phyloP scores from a whole-genome alignment of 2,888 invertebrate genomes.

The Melipona bicolor region DNA sequence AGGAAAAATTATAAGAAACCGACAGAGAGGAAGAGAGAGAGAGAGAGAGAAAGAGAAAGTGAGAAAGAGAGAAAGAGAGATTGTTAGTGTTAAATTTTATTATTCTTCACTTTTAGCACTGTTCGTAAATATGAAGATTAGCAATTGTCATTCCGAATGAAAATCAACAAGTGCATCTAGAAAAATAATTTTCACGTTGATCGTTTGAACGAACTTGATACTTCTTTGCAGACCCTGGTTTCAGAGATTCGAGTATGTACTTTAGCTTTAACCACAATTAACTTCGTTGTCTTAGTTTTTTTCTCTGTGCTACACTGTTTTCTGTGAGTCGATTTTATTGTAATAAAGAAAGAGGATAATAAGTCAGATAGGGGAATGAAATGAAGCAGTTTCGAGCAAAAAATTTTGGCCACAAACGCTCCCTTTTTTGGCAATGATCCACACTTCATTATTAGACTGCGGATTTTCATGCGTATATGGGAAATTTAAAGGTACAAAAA shows the following conservation, averaged over 20 bases:
- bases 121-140: slow-evolving; percentile 20
- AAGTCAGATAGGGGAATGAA: background rate
- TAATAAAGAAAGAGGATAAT: background rate
- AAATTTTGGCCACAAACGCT: background rate
- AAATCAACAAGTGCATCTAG: background rate
- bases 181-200: slow-evolving; percentile 14
- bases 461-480: too few species aligned
- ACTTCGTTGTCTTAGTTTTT: slow-evolving; percentile 10
- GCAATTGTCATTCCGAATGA: slow-evolving; percentile 10
- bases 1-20: slow-evolving; percentile 12
- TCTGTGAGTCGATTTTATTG: too few species aligned
- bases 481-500: too few species aligned
- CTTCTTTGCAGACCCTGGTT: slow-evolving; percentile 29
- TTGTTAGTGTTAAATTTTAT: slow-evolving; percentile 43
- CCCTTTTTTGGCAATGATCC: slow-evolving; percentile 4
- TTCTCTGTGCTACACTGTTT: background rate
- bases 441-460: background rate
- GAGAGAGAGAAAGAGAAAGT: background rate
- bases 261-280: background rate
- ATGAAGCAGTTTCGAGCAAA: background rate
- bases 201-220: slow-evolving; percentile 2
- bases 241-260: slow-evolving; percentile 5
- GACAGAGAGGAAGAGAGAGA: slow-evolving; percentile 7
- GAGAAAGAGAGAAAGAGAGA: slow-evolving; percentile 34
- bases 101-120: slow-evolving; percentile 23